Percentiles rank a stretch among this genome's conserved stretches.
These are phyloP conservation scores for Valencia hispanica DNA, from an alignment of 2,797 vertebrate genomes.

Conservation along the genomic window DNA sequence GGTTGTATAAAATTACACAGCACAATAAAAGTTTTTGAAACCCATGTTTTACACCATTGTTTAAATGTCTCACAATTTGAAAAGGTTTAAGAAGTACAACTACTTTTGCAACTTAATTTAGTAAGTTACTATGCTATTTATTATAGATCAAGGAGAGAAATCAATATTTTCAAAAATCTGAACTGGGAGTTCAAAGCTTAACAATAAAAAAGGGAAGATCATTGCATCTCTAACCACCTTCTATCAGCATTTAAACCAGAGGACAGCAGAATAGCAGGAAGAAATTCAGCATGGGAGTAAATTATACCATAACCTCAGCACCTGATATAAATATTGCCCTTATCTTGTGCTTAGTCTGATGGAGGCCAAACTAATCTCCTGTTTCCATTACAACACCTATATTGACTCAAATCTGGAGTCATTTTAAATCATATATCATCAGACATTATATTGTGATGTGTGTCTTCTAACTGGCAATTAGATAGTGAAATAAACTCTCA, in stretches of 20 bases:
- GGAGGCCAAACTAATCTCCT: background rate
- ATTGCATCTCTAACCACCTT: background rate
- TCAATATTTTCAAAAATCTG: background rate
- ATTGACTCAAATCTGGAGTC: background rate
- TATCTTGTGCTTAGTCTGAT: background rate
- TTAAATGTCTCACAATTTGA: background rate
- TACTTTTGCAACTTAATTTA: background rate
- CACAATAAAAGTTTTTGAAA: too few relatives aligned
- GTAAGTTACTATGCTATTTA: background rate
- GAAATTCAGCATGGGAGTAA: background rate
- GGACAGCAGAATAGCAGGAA: background rate
- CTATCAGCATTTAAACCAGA: background rate
- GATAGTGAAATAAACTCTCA: conserved; percentile 26
- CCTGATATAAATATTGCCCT: background rate
- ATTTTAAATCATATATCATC: background rate
- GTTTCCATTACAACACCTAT: background rate
- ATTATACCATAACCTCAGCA: background rate
- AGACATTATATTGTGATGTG: background rate
- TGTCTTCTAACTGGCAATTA: conserved; percentile 10
- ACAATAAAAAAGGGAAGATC: background rate
- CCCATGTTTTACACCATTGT: background rate
- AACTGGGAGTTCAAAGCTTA: background rate
- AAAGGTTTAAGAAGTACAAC: background rate
- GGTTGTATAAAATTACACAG: background rate
- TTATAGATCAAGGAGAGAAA: background rate